Conservation (phyloP, 2,888 invertebrate genomes). For the Sabellastarte sp. region DNA sequence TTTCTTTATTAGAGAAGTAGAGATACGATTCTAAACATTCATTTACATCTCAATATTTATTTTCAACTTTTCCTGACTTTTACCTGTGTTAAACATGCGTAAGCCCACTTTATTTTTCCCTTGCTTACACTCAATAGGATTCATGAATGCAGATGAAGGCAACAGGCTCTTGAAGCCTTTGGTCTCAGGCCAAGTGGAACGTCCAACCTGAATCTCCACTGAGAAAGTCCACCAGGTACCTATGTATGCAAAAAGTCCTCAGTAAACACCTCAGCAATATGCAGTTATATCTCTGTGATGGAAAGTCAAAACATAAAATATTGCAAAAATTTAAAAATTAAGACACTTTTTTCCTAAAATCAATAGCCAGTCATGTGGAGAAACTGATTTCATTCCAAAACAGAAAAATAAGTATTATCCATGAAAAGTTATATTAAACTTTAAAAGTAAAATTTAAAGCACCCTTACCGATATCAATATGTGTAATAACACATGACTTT, state of each 20-base stretch:
- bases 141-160: neutral
- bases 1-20: too few relatives aligned
- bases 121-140: neutral
- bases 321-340: too few relatives aligned
- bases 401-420: too few relatives aligned
- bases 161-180: neutral
- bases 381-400: neutral
- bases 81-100: neutral
- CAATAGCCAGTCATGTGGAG: too few relatives aligned
- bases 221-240: neutral
- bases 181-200: neutral
- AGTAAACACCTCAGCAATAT: neutral
- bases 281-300: too few relatives aligned
- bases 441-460: neutral
- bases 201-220: constrained; percentile 3
- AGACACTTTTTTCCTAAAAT: too few relatives aligned
- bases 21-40: too few relatives aligned
- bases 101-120: neutral
- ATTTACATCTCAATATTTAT: too few relatives aligned
- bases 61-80: too few relatives aligned
- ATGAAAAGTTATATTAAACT: too few relatives aligned
- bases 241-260: neutral
- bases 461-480: neutral
- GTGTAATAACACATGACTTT: neutral
- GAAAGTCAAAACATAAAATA: too few relatives aligned